Evolutionary conservation across 2,113 vertebrate species (phyloP), one percentile per base, ranked within the genome.

Genomic region (Malurus melanocephalus): DNA sequence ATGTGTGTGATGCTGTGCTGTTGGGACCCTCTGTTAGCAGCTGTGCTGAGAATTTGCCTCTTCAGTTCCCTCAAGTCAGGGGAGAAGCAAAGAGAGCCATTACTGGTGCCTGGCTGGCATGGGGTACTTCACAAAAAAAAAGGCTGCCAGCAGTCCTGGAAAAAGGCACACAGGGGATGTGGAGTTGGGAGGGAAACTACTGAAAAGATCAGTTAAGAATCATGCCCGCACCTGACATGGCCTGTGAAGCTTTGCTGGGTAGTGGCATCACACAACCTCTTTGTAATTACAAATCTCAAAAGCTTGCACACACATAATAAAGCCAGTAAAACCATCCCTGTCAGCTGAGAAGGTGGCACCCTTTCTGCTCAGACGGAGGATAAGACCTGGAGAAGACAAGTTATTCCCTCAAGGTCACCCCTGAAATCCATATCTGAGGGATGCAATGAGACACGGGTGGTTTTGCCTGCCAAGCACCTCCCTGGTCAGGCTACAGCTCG

Each of bases 301-400:
- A 28, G n/a, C 27, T 30, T 4, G 22, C 48, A 17, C 0, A 5
- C 9, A 12, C 0, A 3, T 1, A 3, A 30, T 68, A 21, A 66
- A 80, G 46, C 0, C 2, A 80, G 40, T 12, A 21, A 85, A 82
- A 61, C 24, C 38, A 69, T 55, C 24, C 42, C 42, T 40, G 30
- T 38, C 82, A 84, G 49, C 4, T 22, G 42, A 24, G 21, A 52
- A 75, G 27, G 16, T 80, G 26, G 45, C 55, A 61, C 17, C 13
- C 30, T 62, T 89, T 46, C 56, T 66, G 18, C 65, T 48, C 43
- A 55, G 57, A 64, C 18, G 17, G 17, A 71, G 48, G 46, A 32
- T 28, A 32, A 82, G 15, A 32, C 30, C 32, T 42, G 23, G 57
- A 82, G 59, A 56, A 68, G 33, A 27, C 26, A 92, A 48, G 4